A percentile compares a stretch with the other conserved stretches of the same genome.
These are phyloP conservation scores for Ctenicera cuprea DNA, from an alignment of 2,888 invertebrate species.

Conservation along the genomic window DNA sequence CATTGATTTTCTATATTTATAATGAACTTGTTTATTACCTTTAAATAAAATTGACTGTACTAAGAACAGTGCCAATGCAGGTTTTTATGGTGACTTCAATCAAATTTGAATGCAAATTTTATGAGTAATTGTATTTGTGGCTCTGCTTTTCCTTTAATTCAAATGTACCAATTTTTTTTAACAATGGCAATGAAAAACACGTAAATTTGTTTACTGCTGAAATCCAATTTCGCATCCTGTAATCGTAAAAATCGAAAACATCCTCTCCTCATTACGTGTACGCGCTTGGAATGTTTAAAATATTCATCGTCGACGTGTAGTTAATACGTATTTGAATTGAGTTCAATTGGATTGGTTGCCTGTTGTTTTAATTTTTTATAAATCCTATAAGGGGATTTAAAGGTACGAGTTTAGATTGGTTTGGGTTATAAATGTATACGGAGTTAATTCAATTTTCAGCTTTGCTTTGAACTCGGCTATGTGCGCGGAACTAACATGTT, in stretches of 20 bases:
- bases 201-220: conserved; percentile 18
- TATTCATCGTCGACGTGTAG: conserved; percentile 24
- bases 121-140: background rate
- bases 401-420: conserved; percentile 45
- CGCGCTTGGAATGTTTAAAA: conserved; percentile 35
- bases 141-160: conserved; percentile 6
- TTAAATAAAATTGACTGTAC: no score
- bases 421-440: conserved; percentile 46
- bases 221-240: conserved; percentile 11
- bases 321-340: conserved; percentile 28
- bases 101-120: background rate
- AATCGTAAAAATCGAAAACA: conserved; percentile 34
- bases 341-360: conserved; percentile 20
- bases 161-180: background rate
- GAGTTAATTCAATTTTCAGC: conserved; percentile 53
- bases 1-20: no score
- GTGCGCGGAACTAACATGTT: conserved; percentile 65
- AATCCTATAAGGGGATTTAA: conserved; percentile 28
- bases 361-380: conserved; percentile 40
- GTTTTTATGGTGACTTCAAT: no score
- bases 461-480: conserved; percentile 63
- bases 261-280: conserved; percentile 23
- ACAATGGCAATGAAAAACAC: conserved; percentile 17
- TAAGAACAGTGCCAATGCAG: no score
- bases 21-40: no score